Conservation (phyloP, 2,888 invertebrate genomes). For the Tetragonisca angustula region DNA sequence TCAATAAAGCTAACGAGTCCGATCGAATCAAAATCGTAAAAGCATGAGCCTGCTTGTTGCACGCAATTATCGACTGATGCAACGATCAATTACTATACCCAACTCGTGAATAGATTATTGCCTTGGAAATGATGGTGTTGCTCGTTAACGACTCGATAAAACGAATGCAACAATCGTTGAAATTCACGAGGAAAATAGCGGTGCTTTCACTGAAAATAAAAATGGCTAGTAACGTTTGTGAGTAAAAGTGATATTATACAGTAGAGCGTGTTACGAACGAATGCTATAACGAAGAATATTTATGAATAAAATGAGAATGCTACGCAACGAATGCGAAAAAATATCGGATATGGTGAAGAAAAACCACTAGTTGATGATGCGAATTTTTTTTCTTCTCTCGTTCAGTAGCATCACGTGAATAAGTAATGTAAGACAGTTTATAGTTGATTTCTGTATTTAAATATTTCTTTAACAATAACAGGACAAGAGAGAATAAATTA, state of each 20-base stretch:
- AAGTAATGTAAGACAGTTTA: too few species aligned
- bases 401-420: too few species aligned
- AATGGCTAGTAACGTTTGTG: slow-evolving; percentile 14
- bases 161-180: not conserved
- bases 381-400: too few species aligned
- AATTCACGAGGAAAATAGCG: slow-evolving; percentile 13
- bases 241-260: slow-evolving; percentile 34
- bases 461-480: too few species aligned
- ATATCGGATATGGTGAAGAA: too few species aligned
- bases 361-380: too few species aligned
- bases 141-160: slow-evolving; percentile 1
- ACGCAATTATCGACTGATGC: slow-evolving; percentile 11
- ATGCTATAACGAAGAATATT: too few species aligned
- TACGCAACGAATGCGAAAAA: too few species aligned
- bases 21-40: not conserved
- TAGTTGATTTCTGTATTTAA: too few species aligned
- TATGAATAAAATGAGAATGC: too few species aligned
- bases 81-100: slow-evolving; percentile 41
- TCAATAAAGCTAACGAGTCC: slow-evolving; percentile 37
- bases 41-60: not conserved
- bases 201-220: slow-evolving; percentile 44
- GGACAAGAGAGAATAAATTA: too few species aligned
- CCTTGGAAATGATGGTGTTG: not conserved
- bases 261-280: too few species aligned
- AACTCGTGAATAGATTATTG: not conserved